Conservation (phyloP, 2,888 invertebrate species). For the Protophormia terraenovae region DNA sequence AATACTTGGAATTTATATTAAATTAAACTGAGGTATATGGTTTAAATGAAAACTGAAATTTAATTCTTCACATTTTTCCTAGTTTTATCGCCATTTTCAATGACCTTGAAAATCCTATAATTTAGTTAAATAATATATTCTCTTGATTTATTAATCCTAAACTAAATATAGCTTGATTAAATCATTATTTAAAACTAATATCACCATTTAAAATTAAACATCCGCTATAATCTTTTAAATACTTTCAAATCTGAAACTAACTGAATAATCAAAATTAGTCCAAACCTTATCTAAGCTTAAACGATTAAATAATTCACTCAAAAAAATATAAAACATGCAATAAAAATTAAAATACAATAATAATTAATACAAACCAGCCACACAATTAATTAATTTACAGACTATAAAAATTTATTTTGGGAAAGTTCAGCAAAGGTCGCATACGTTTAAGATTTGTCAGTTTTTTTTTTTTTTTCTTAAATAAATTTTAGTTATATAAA, state of each 20-base stretch:
- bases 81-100: too few species aligned
- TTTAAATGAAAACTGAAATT: too few species aligned
- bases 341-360: constrained; percentile 44
- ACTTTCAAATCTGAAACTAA: neutral
- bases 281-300: neutral
- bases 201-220: neutral
- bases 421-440: neutral
- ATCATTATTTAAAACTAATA: neutral
- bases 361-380: constrained; percentile 39
- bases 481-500: neutral
- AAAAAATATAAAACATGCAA: neutral
- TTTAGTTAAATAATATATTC: neutral
- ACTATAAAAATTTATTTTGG: neutral
- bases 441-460: neutral
- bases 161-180: neutral
- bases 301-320: neutral
- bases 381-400: constrained; percentile 4
- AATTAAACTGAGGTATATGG: too few species aligned
- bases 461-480: neutral
- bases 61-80: neutral
- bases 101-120: too few species aligned
- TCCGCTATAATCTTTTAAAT: neutral
- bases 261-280: neutral
- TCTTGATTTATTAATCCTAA: too few species aligned
- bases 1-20: too few species aligned